These are phyloP conservation scores for Gymnothorax reevesii DNA, from an alignment of 2,797 vertebrate genomes.

Conservation along the genomic window DNA sequence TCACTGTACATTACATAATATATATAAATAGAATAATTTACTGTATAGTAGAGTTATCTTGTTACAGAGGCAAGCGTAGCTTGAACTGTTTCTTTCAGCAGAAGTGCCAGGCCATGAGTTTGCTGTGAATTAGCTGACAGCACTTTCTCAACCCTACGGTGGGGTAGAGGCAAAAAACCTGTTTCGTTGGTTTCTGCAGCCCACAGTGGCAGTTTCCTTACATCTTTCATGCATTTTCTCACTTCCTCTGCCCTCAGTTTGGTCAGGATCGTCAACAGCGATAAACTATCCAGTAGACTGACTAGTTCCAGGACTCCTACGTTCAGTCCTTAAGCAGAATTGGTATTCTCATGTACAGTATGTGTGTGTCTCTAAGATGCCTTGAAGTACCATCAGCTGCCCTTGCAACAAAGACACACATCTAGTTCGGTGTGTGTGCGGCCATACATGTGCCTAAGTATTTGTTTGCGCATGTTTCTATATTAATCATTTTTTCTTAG, in stretches of 20 bases:
- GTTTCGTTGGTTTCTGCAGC: constrained; percentile 81
- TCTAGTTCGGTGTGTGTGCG: constrained; percentile 17
- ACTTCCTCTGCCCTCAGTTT: constrained; percentile 87
- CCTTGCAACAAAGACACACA: constrained; percentile 1
- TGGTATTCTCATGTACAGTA: neutral
- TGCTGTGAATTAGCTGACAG: constrained; percentile 79
- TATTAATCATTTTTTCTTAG: neutral
- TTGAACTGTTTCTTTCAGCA: constrained; percentile 65
- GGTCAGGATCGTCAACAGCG: constrained; percentile 71
- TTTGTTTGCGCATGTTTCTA: constrained; percentile 13
- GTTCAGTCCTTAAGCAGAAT: neutral
- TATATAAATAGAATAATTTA: neutral
- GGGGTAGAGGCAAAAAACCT: constrained; percentile 76
- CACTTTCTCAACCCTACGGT: constrained; percentile 75
- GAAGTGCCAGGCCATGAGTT: constrained; percentile 54
- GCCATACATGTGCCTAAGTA: constrained; percentile 18
- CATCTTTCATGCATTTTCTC: constrained; percentile 88
- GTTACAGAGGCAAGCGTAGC: constrained; percentile 23
- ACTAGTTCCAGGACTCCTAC: constrained; percentile 16
- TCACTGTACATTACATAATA: neutral
- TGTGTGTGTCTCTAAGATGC: constrained; percentile 10
- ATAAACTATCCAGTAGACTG: constrained; percentile 67
- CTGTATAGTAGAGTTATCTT: neutral
- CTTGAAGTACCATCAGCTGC: constrained; percentile 27
- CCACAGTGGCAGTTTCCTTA: constrained; percentile 85